Percentiles rank a stretch among this genome's conserved stretches.
phyloP scores from a whole-genome alignment of 2,888 invertebrate genomes.

The Apomyelois bistriatella region DNA sequence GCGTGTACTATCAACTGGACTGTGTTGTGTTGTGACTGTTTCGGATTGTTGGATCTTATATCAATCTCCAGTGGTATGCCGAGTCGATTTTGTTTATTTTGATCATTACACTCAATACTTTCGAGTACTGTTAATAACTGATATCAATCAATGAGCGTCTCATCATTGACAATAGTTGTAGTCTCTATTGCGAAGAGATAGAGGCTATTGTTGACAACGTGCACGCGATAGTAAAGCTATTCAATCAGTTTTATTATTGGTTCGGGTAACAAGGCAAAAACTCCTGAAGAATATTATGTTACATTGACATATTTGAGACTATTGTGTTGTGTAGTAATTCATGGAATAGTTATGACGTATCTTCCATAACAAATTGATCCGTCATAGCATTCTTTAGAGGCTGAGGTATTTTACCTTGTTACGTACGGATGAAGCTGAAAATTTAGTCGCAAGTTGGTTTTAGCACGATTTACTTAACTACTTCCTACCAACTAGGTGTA shows the following conservation, averaged over 20 bases:
- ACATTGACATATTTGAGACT: not conserved
- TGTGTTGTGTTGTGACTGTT: conserved; percentile 38
- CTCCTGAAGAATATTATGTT: conserved; percentile 1
- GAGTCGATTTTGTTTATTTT: conserved; percentile 53
- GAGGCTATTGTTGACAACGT: conserved; percentile 21
- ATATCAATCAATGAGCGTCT: conserved; percentile 31
- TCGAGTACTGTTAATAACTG: conserved; percentile 25
- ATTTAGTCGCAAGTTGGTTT: not conserved
- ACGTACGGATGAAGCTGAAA: not conserved
- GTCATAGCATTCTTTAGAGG: not conserved
- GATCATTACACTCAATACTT: conserved; percentile 13
- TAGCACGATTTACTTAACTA: not conserved
- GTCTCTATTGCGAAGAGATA: conserved; percentile 27
- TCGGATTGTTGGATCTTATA: conserved; percentile 55
- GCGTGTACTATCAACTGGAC: conserved; percentile 26
- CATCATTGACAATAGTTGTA: conserved; percentile 18
- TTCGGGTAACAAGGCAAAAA: not conserved
- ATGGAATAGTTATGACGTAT: conserved; percentile 8
- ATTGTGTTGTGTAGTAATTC: conserved; percentile 5
- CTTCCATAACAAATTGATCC: conserved; percentile 4
- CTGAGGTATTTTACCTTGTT: not conserved
- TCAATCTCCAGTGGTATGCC: conserved; percentile 34
- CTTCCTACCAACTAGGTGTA: not conserved
- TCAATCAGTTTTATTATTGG: conserved; percentile 12
- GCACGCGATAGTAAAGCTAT: conserved; percentile 1